phyloP scores from a whole-genome alignment of 1,140 invertebrate species.

The Sycobia sp. region DNA sequence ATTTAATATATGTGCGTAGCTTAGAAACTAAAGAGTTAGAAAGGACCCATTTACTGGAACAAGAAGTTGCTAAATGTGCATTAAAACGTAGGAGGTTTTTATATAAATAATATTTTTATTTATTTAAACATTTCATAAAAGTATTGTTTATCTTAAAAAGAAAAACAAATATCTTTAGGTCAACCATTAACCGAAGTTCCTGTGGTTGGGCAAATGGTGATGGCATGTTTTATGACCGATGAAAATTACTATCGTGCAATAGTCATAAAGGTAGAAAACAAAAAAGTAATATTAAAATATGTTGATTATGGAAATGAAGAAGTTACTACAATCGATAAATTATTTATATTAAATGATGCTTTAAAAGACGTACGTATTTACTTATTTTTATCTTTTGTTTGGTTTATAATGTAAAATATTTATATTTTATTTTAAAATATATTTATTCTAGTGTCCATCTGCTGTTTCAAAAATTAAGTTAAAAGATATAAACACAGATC shows the following conservation, averaged over 20 bases:
- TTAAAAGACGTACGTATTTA: slow-evolving; percentile 45
- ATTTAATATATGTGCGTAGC: slow-evolving; percentile 41
- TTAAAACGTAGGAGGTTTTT: slow-evolving; percentile 39
- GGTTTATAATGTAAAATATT: no score
- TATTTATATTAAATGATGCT: slow-evolving; percentile 41
- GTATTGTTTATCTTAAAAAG: no score
- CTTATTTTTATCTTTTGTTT: background rate
- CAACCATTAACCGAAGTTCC: slow-evolving; percentile 39
- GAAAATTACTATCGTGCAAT: slow-evolving; percentile 53
- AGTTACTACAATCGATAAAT: slow-evolving; percentile 34
- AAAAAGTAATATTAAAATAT: slow-evolving; percentile 44
- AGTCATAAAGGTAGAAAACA: slow-evolving; percentile 39
- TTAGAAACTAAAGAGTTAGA: slow-evolving; percentile 41
- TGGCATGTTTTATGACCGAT: slow-evolving; percentile 46
- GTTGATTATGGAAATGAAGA: slow-evolving; percentile 54
- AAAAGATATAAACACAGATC: slow-evolving; percentile 43
- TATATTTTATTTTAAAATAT: background rate
- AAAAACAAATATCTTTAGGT: slow-evolving; percentile 36
- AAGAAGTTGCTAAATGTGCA: slow-evolving; percentile 45
- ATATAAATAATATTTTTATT: slow-evolving; percentile 7
- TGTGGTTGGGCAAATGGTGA: slow-evolving; percentile 45
- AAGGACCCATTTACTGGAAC: slow-evolving; percentile 39
- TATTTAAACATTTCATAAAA: background rate
- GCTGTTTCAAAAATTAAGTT: slow-evolving; percentile 40
- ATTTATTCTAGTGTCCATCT: slow-evolving; percentile 29